phyloP scores from a whole-genome alignment of 2,797 vertebrate genomes.

The Fundulus diaphanus region DNA sequence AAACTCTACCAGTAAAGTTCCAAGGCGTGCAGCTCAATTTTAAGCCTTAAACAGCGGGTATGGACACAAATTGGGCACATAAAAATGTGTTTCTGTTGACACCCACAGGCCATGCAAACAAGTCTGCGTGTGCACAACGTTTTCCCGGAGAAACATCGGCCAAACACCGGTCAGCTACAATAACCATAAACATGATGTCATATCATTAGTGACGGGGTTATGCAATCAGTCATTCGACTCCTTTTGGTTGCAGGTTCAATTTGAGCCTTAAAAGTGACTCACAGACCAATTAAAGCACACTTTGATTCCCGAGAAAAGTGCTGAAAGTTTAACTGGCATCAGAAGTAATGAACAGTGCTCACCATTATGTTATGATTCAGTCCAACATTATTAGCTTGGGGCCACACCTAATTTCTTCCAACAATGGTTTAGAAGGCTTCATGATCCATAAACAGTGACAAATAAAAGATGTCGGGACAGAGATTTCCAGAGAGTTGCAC shows the following conservation, averaged over 20 bases:
- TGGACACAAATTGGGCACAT: constrained; percentile 8
- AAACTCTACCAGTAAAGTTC: not conserved
- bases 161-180: constrained; percentile 14
- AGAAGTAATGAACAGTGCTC: constrained; percentile 4
- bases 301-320: constrained; percentile 4
- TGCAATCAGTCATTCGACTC: constrained; percentile 18
- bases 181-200: constrained; percentile 16
- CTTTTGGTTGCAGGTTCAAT: constrained; percentile 4
- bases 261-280: constrained; percentile 24
- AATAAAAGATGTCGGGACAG: constrained; percentile 2
- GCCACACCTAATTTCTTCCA: constrained; percentile 9
- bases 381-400: constrained; percentile 5
- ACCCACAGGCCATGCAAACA: constrained; percentile 13
- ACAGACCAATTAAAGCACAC: constrained; percentile 14
- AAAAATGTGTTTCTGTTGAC: constrained; percentile 16
- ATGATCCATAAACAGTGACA: constrained; percentile 1
- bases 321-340: constrained; percentile 6
- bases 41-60: constrained; percentile 7
- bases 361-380: constrained; percentile 5
- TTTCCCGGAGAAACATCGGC: constrained; percentile 17
- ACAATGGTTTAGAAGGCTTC: not conserved
- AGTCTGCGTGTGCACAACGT: constrained; percentile 8
- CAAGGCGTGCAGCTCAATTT: constrained; percentile 10
- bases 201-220: constrained; percentile 22
- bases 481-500: not conserved